A percentile compares a stretch with the other conserved stretches of the same genome.
Conservation (phyloP, 2,797 vertebrate genomes). For the Denticeps clupeoides region DNA sequence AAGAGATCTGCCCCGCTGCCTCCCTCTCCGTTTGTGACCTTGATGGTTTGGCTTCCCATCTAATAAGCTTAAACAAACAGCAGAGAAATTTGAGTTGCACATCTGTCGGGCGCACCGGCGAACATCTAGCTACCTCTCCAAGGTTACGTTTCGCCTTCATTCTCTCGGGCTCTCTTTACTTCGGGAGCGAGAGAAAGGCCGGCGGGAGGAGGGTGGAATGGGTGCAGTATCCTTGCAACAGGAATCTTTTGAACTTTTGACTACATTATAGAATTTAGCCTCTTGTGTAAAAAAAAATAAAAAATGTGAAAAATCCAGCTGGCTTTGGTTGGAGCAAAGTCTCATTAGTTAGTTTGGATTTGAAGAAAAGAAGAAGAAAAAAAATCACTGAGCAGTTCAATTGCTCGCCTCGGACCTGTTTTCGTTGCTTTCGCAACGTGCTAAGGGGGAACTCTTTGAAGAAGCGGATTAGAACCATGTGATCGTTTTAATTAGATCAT, state of each 20-base stretch:
- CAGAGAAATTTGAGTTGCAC: constrained; percentile 31
- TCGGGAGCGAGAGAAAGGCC: constrained; percentile 11
- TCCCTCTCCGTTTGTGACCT: constrained; percentile 48
- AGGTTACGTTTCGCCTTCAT: constrained; percentile 27
- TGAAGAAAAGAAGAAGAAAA: too few relatives aligned
- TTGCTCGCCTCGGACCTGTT: constrained; percentile 41
- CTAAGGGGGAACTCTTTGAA: constrained; percentile 49
- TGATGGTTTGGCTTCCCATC: constrained; percentile 41
- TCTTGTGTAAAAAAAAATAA: constrained; percentile 36
- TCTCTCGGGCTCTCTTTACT: constrained; percentile 13
- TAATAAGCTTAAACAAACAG: constrained; percentile 53
- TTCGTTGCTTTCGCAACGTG: constrained; percentile 38
- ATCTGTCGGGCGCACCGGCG: constrained; percentile 27
- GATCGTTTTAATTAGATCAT: constrained; percentile 66
- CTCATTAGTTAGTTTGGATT: constrained; percentile 44
- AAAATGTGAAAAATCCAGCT: constrained; percentile 42
- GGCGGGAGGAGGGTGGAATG: constrained; percentile 3
- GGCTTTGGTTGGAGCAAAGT: constrained; percentile 41
- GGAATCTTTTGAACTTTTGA: constrained; percentile 43
- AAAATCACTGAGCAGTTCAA: constrained; percentile 41
- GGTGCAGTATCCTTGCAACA: constrained; percentile 27
- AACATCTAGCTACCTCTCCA: constrained; percentile 45
- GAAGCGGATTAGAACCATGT: constrained; percentile 62
- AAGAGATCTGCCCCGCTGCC: constrained; percentile 35
- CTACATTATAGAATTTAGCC: constrained; percentile 38